Percentiles rank a stretch among this genome's conserved stretches.
These are phyloP conservation scores for Tretioscincus oriximinensis DNA, from an alignment of 2,113 vertebrate species.

Conservation along the genomic window DNA sequence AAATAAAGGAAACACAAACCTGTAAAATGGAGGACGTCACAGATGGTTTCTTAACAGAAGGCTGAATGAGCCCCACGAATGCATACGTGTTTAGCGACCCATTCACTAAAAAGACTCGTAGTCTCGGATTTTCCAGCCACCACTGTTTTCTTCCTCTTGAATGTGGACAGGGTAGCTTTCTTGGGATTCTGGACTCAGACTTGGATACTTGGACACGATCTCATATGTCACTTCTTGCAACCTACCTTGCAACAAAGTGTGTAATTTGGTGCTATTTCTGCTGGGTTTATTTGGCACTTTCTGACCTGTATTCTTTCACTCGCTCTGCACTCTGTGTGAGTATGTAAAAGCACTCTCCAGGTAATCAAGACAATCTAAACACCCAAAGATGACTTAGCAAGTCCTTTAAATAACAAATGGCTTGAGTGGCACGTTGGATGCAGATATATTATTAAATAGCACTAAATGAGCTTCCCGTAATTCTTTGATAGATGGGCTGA, in stretches of 20 bases:
- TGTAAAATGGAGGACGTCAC: too few species aligned
- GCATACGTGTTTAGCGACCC: not conserved
- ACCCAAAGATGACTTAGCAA: conserved; percentile 43
- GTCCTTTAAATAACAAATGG: conserved; percentile 49
- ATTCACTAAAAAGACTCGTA: too few species aligned
- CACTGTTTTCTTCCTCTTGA: not conserved
- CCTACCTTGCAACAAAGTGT: not conserved
- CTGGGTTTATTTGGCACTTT: not conserved
- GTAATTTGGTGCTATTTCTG: not conserved
- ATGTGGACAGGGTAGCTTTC: too few species aligned
- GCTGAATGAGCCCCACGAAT: not conserved
- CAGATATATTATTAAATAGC: conserved; percentile 70
- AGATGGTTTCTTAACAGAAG: too few species aligned
- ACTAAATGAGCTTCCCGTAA: conserved; percentile 63
- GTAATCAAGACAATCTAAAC: conserved; percentile 41
- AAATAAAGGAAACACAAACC: too few species aligned
- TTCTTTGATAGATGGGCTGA: conserved; percentile 26
- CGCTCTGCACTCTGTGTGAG: not conserved
- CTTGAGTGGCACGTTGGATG: conserved; percentile 40
- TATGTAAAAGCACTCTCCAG: conserved; percentile 5
- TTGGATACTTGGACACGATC: not conserved
- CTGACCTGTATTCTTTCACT: not conserved
- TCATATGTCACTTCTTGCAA: not conserved
- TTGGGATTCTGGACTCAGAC: not conserved
- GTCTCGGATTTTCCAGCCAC: not conserved